Evolutionary conservation across 1,140 invertebrate genomes (phyloP), one percentile per base, ranked within the genome.

Genomic region (Drosophila elegans): DNA sequence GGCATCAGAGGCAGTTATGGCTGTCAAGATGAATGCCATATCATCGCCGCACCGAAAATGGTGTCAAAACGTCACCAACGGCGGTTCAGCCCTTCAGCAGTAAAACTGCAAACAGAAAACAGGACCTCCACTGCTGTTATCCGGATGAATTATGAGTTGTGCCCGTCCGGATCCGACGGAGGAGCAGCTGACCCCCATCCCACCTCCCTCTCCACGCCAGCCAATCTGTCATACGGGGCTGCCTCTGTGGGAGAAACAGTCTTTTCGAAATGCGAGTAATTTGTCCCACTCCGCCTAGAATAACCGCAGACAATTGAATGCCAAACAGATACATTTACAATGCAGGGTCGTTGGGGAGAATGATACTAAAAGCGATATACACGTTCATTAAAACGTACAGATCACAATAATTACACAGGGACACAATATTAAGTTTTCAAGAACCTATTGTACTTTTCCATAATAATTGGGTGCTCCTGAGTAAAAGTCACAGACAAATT

Each of bases 1-100:
- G 41, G 59, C 77, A 78, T 68, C 68, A 74, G 73, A 52, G 74
- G 69, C 85, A 89, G 85, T 90, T 89, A 89, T 90, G 89, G 77
- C 88, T 91, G 88, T 91, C 88, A 88, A 88, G 88, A 91, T 91
- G 88, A 91, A 91, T 91, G 83, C 78, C 80, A 81, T 91, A 91
- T 91, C 88, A 91, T 91, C 62, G 88, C 78, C 59, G 88, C 78
- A 88, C 88, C 80, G 78, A 91, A 91, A 91, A 91, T 90, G 80
- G 88, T 91, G 88, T 91, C 82, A 91, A 84, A 91, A 81, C 74
- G 88, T 78, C 88, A 91, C 78, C 84, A 78, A 76, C 69, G 56
- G 71, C 83, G 53, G 62, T 52, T 75, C 62, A 56, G 44, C 49
- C 48, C 66, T 63, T 59, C 66, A 74, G 46, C 67, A 82, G 73